Base-by-base conservation (phyloP, 2,113 vertebrate genomes). In the Epinephelus fuscoguttatus region DNA sequence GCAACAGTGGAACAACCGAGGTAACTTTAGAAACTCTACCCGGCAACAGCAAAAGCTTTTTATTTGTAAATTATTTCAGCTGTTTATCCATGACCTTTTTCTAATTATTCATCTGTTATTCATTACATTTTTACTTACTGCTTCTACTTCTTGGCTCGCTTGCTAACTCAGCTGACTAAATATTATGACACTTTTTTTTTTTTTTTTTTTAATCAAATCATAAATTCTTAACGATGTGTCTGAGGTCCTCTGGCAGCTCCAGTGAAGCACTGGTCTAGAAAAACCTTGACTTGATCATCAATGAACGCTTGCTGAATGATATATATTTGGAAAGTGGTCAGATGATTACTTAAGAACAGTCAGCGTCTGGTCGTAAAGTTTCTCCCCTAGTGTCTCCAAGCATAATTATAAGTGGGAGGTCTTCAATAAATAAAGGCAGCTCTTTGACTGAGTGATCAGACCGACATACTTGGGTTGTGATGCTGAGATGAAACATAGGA, bases 401-500 rank as follows among this genome's bases (percentile, higher is more conserved):
- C 47, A 27, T 87, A 80, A 86, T 91, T 57, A 40, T 55, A 40
- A 11, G 69, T 53, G 47, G 73, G 78, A 53, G 23, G 68, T 81
- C 73, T 85, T 37, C 70, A 86, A 59, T 25, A 40, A 50, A 50
- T 50, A 50, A 50, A 67, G 11, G 11, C 82, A 27, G 68, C 11
- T 30, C 47, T 47, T 23, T 42, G 68, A 55, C 8, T n/a, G 60
- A 52, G 25, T 55, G 75, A 80, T 78, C 61, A 19, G 33, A 70
- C 69, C 59, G 30, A 70, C 81, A 90, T 87, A 81, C 70, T 86
- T 88, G 42, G 84, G 75, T 18, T 78, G 72, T 90, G 91, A 88
- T 83, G 83, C 75, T 85, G 42, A 68, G 60, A 85, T 82, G 88
- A 90, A 69, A 66, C 63, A 76, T 45, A 82, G 89, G 86, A 92